Evolutionary conservation across 2,113 vertebrate species (phyloP), one percentile per base, ranked within the genome.

Genomic region (Climacteris rufus): DNA sequence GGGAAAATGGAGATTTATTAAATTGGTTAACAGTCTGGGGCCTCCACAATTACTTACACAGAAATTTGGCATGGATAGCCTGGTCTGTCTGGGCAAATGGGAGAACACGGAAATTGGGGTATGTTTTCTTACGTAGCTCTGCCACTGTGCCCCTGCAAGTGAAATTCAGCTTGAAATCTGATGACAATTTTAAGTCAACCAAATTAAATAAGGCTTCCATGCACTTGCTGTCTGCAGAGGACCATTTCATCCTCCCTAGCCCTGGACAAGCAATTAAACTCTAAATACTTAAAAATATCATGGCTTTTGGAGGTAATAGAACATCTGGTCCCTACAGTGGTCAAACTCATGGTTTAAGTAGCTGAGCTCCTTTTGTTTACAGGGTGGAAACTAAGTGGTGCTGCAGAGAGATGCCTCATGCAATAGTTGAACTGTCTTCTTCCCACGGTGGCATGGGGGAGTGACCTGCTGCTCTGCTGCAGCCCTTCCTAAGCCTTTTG

Each of bases 331-430:
- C 45, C 40, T 74, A 15, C n/a, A 42, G 25, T 61, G 18, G 25
- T n/a, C 1, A 3, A 81, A 87, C 3, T 33, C 6, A 17, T 80
- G 23, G 25, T 65, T 83, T 72, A 25, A 92, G 30, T 33, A 64
- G 27, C 42, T 35, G 71, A 80, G 9, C 40, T 63, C 31, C 57
- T 31, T 63, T 59, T 49, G 54, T 27, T 74, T 74, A 5, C 39
- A 1, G 5, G 39, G 28, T 54, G 28, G 56, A 44, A 77, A 11
- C 4, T 7, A 8, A 9, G 18, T 9, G 14, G 47, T 0, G 0
- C 57, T 68, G 52, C 35, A 13, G 65, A 63, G 42, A 74, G 33
- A 4, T 45, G 19, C 22, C 13, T 66, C 31, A 15, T 17, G 23
- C 20, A 64, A 3, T 42, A 45, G 35, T 5, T 59, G 59, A 45